Conservation (phyloP, 1,140 invertebrate genomes). For the Drosophila melanica region DNA sequence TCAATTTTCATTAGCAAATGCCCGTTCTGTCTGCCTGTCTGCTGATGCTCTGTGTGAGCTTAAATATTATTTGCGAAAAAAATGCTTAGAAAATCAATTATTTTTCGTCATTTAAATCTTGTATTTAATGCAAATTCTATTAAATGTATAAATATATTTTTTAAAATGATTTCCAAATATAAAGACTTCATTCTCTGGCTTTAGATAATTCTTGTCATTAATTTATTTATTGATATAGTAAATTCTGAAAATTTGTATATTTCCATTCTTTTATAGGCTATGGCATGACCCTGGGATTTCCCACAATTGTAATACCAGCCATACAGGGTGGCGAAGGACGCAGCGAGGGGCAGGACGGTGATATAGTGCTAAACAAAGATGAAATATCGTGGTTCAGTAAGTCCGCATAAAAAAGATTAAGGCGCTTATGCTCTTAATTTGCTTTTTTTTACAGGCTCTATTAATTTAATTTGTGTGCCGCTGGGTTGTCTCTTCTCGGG, state of each 20-base stretch:
- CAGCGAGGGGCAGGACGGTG: constrained; percentile 78
- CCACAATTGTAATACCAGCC: constrained; percentile 90
- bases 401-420: constrained; percentile 45
- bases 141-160: no score
- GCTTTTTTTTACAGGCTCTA: constrained; percentile 86
- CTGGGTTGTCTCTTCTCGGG: constrained; percentile 90
- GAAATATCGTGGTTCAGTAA: constrained; percentile 91
- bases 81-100: not conserved
- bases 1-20: not conserved
- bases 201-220: not conserved
- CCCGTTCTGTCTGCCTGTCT: no score
- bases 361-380: constrained; percentile 86
- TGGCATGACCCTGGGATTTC: constrained; percentile 90
- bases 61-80: no score
- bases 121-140: no score
- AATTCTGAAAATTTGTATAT: not conserved
- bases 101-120: no score
- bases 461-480: constrained; percentile 91
- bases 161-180: not conserved
- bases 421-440: not conserved
- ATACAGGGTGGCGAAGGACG: constrained; percentile 85
- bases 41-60: not conserved
- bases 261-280: constrained; percentile 85
- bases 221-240: not conserved
- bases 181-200: constrained; percentile 17